Percentiles rank a stretch among this genome's conserved stretches.
These are phyloP conservation scores for Subanguina moxae DNA, from an alignment of 1,140 invertebrate genomes.

Conservation along the genomic window DNA sequence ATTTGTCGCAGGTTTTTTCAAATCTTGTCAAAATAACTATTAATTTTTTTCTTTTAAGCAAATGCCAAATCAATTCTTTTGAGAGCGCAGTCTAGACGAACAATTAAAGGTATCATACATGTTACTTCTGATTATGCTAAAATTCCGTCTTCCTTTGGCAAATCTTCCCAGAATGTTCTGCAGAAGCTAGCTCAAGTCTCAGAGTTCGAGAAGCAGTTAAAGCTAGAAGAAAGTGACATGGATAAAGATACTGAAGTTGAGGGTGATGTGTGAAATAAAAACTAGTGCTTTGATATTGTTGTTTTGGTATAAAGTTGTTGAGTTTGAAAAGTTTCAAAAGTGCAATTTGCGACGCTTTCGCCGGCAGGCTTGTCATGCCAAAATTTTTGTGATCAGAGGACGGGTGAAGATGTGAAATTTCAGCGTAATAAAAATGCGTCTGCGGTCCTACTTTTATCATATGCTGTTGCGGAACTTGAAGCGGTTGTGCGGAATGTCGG, in stretches of 20 bases:
- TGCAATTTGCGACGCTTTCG: not conserved
- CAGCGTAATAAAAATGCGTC: no score
- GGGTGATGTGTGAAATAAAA: not conserved
- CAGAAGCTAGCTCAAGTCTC: slow-evolving; percentile 33
- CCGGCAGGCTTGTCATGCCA: no score
- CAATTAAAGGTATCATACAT: slow-evolving; percentile 51
- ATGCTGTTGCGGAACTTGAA: no score
- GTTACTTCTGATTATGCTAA: slow-evolving; percentile 21
- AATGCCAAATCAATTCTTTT: slow-evolving; percentile 43
- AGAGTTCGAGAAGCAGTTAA: slow-evolving; percentile 44
- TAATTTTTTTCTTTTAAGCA: slow-evolving; percentile 37
- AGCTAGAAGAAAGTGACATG: not conserved
- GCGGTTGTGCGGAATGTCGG: no score
- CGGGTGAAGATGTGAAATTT: no score
- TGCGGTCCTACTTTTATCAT: no score
- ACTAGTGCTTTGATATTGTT: slow-evolving; percentile 1
- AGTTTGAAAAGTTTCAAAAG: not conserved
- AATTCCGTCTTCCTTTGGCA: slow-evolving; percentile 20
- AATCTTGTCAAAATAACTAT: not conserved
- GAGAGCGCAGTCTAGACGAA: slow-evolving; percentile 45
- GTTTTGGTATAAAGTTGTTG: slow-evolving; percentile 2
- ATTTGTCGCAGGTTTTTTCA: slow-evolving; percentile 30
- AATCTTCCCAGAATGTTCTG: slow-evolving; percentile 8
- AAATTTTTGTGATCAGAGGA: no score
- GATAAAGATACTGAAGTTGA: not conserved